Base-by-base conservation (phyloP, 2,113 vertebrate genomes). In the Indicator indicator region DNA sequence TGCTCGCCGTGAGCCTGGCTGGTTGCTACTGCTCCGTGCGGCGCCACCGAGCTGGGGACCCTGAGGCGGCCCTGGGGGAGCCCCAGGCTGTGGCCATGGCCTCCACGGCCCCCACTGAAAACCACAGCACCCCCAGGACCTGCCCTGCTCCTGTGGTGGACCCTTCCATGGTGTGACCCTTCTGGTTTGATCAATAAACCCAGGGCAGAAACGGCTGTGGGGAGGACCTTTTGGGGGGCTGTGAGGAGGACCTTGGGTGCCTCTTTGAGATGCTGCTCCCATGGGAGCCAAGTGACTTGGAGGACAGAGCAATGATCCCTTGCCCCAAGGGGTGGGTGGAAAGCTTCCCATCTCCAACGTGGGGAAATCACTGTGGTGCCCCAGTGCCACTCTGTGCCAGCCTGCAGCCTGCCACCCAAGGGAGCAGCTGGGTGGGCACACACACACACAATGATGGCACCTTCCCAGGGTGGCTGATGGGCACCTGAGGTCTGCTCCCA, bases 41-140 rank as follows among this genome's bases (percentile, higher is more conserved):
- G 13, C 54, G 65, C 0, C n/a, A 19, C 15, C 71, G 38, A 10
- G 4, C 9, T 16, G 88, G 23, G 15, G 44, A 1, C 0, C 8
- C 54, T 0, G 69, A 58, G 24, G 42, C 16, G 5, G 64, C 74
- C 27, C 10, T 16, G 1, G 50, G 27, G 17, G 88, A 86, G 24
- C 10, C 64, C 36, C 11, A 6, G 0, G 68, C 76, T 26, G 73
- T 91, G 28, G 54, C 93, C n/a, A 84, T 93, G 91, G 56, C 28
- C 17, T 70, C 93, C 9, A 71, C 60, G 0, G 2, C 42, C 6
- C 44, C 77, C 4, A 3, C 24, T 0, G 4, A n/a, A 11, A 23
- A 16, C 5, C 3, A 5, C 23, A 40, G 5, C 11, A 5, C 40
- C 42, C 50, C 50, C 0, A 1, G 16, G 32, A 17, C 0, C 9